These are phyloP conservation scores for Potamarius usumacintae DNA, from an alignment of 2,113 vertebrate species.

Conservation along the genomic window DNA sequence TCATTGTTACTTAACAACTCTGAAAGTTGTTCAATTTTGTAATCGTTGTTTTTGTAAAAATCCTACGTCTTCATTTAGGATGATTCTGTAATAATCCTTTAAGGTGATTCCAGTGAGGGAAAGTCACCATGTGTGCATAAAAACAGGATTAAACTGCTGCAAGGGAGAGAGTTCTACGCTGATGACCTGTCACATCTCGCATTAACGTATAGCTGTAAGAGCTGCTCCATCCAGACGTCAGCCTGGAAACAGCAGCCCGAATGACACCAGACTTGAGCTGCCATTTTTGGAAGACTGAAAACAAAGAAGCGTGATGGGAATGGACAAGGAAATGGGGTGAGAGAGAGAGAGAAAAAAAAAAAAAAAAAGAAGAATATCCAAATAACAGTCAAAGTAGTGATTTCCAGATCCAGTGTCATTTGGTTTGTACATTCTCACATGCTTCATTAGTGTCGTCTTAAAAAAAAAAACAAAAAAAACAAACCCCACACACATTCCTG, in stretches of 20 bases:
- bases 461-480: neutral
- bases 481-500: neutral
- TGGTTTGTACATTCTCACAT: slow-evolving; percentile 1
- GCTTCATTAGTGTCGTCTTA: slow-evolving; percentile 14
- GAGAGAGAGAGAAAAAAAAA: neutral
- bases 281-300: neutral
- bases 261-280: neutral
- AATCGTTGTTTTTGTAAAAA: neutral
- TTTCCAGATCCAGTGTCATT: slow-evolving; percentile 46
- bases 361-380: neutral
- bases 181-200: slow-evolving; percentile 51
- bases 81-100: neutral
- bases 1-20: neutral
- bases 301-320: neutral
- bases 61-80: neutral
- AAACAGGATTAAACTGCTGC: neutral
- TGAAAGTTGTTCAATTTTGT: neutral
- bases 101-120: neutral
- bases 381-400: neutral
- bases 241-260: neutral
- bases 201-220: slow-evolving; percentile 56
- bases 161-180: neutral
- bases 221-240: slow-evolving; percentile 56
- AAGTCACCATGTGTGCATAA: neutral
- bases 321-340: neutral